These are phyloP conservation scores for Dasysyrphus albostriatus DNA, from an alignment of 2,888 invertebrate species.

Conservation along the genomic window DNA sequence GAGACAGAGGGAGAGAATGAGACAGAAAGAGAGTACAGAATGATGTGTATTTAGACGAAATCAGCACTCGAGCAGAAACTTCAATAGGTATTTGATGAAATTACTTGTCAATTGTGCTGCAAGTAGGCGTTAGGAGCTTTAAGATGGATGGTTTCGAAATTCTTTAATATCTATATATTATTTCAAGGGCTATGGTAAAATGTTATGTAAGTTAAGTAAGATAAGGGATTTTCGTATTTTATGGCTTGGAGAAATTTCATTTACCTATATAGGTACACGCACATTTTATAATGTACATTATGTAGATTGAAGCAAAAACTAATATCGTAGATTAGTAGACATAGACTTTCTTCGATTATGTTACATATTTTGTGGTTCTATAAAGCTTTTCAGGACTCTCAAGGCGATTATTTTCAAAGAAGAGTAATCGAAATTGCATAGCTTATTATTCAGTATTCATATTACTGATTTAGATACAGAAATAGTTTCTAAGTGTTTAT, in stretches of 20 bases:
- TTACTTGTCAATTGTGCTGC: conserved; percentile 52
- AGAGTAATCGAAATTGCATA: not conserved
- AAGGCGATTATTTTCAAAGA: not conserved
- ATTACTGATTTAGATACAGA: not conserved
- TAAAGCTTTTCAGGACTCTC: not conserved
- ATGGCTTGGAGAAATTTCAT: conserved; percentile 12
- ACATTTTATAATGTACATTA: no score
- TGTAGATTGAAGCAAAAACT: not conserved
- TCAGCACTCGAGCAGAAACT: conserved; percentile 60
- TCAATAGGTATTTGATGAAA: conserved; percentile 42
- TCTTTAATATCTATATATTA: not conserved
- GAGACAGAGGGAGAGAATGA: no score
- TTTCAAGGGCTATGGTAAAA: conserved; percentile 20
- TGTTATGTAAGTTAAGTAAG: conserved; percentile 15
- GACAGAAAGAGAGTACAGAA: not conserved
- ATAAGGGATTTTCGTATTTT: conserved; percentile 34
- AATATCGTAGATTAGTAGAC: not conserved
- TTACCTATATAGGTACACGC: not conserved
- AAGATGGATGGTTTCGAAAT: conserved; percentile 24
- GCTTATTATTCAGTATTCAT: not conserved
- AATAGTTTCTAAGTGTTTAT: not conserved
- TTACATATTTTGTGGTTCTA: not conserved
- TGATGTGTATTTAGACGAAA: conserved; percentile 7
- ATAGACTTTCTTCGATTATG: conserved; percentile 1
- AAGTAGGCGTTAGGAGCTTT: conserved; percentile 27